These are phyloP conservation scores for Tachina grossa DNA, from an alignment of 2,888 invertebrate genomes.

Conservation along the genomic window DNA sequence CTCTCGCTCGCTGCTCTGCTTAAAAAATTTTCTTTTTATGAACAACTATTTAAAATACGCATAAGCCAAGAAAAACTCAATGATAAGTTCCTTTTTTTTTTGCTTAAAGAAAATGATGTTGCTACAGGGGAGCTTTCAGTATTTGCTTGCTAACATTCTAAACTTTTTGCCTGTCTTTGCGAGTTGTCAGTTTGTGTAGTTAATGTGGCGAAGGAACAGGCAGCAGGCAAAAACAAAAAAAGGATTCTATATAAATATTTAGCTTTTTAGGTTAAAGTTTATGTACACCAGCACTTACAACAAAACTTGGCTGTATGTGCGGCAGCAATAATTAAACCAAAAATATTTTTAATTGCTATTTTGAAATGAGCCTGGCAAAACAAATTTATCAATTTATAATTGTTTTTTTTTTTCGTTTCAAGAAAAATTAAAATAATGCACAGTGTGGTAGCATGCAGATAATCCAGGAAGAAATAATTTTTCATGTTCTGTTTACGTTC, in stretches of 20 bases:
- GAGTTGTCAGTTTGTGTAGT: slow-evolving; percentile 15
- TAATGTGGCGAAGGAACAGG: not conserved
- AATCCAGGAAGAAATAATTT: not conserved
- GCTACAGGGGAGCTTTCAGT: slow-evolving; percentile 33
- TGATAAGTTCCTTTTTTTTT: slow-evolving; percentile 4
- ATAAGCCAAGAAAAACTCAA: slow-evolving; percentile 19
- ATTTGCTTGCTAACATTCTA: not conserved
- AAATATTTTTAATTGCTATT: slow-evolving; percentile 68
- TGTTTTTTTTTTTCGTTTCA: slow-evolving; percentile 40
- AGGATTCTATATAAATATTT: slow-evolving; percentile 16
- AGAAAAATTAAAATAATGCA: slow-evolving; percentile 63
- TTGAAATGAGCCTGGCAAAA: slow-evolving; percentile 44
- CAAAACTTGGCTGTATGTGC: not conserved
- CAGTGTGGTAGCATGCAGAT: not conserved
- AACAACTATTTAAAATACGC: slow-evolving; percentile 24
- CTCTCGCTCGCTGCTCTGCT: not conserved
- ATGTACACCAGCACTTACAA: not conserved
- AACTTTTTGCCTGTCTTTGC: slow-evolving; percentile 4
- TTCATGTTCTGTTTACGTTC: too few relatives aligned
- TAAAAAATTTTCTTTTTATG: slow-evolving; percentile 12
- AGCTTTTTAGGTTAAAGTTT: slow-evolving; percentile 49
- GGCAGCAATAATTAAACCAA: slow-evolving; percentile 35
- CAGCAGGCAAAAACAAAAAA: not conserved
- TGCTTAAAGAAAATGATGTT: slow-evolving; percentile 15
- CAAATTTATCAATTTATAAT: slow-evolving; percentile 45